A percentile compares a stretch with the other conserved stretches of the same genome.
phyloP scores from a whole-genome alignment of 1,140 invertebrate genomes.

The Popillia japonica region DNA sequence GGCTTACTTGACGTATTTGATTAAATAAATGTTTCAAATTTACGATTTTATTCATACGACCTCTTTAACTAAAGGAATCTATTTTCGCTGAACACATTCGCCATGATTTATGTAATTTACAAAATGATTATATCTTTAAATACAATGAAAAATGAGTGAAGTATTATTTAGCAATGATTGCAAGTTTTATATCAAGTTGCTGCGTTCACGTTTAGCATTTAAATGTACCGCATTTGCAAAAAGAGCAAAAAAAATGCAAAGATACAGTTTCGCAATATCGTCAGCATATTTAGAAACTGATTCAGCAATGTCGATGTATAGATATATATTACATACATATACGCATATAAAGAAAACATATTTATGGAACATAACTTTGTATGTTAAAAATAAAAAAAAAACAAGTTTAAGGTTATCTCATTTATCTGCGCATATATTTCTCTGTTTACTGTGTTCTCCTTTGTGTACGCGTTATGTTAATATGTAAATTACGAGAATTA shows the following conservation, averaged over 20 bases:
- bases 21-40: constrained; percentile 18
- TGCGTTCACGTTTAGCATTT: too few relatives aligned
- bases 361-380: background rate
- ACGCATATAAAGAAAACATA: background rate
- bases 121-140: too few relatives aligned
- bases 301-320: too few relatives aligned
- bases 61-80: background rate
- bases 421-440: constrained; percentile 6
- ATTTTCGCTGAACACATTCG: background rate
- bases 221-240: too few relatives aligned
- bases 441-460: background rate
- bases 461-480: background rate
- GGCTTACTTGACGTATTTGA: background rate
- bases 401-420: constrained; percentile 11
- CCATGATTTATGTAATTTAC: background rate
- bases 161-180: too few relatives aligned
- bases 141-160: too few relatives aligned
- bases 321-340: too few relatives aligned
- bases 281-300: too few relatives aligned
- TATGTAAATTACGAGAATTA: constrained; percentile 11
- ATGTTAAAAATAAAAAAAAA: constrained; percentile 2
- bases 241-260: too few relatives aligned
- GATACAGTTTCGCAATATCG: too few relatives aligned
- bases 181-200: too few relatives aligned
- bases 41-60: background rate